Evolutionary conservation across 2,797 vertebrate genomes (phyloP), one percentile per base, ranked within the genome.

Genomic region (Eremophila alpestris): DNA sequence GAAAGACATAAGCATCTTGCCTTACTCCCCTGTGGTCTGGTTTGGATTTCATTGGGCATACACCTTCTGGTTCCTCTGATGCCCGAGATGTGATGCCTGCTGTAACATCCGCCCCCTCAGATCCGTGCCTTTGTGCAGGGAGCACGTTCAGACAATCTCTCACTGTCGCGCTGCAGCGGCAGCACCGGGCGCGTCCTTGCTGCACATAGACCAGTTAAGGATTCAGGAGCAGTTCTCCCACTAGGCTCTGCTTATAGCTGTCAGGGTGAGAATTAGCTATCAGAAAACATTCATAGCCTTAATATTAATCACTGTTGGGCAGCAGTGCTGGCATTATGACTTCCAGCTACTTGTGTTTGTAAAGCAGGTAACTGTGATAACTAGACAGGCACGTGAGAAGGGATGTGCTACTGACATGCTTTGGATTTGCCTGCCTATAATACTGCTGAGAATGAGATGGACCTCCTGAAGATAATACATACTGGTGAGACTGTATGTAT

Each of bases 191-290:
- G 26, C 15, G 8, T 89, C 74, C 29, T 38, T 76, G 40, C 77
- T 91, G 48, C 77, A 36, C 12, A 1, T 20, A 79, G 40, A 55
- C 46, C 29, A 10, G 55, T 82, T 79, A 79, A 82, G 59, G 59
- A 91, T 94, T 93, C 83, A 77, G 83, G 38, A 91, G 34, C 64
- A 70, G 78, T 67, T 85, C 68, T 91, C 36, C n/a, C 55, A 19
- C 54, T 45, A 18, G 62, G 23, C 55, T 86, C 59, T 56, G 19
- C 21, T 84, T 63, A 32, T 29, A 79, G 41, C 41, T 71, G 38
- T 13, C 77, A 65, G 27, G 21, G 26, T 83, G 77, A 86, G 51
- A 90, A 90, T 71, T 69, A 48, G 19, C 55, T 32, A 40, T 79
- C 48, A 67, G 74, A 67, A 93, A 70, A 84, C 49, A 76, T 73